Base-by-base conservation (phyloP, 2,797 vertebrate genomes). In the Pangasius djambal region DNA sequence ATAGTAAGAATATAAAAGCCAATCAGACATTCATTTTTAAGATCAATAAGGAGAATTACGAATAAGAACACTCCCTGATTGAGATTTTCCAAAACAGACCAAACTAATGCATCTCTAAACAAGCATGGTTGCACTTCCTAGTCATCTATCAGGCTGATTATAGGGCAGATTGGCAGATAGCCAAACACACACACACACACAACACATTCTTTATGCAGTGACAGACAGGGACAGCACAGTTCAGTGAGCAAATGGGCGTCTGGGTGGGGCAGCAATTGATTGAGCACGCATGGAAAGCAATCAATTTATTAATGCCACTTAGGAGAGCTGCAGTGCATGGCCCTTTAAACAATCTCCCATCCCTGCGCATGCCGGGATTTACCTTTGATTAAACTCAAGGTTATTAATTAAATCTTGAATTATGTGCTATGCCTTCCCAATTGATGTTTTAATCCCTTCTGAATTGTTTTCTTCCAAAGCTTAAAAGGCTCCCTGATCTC, bases 261-360 rank as follows among this genome's bases (percentile, higher is more conserved):
- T 85, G 83, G 89, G 89, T 78, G 89, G 81, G 86, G 89, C 81
- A 34, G 72, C 70, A 78, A 89, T 87, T 87, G 86, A 89, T 85
- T 87, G 89, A 40, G 50, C 86, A 78, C 20, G 50, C 63, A 31
- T 69, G 81, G 83, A 89, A 87, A 87, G 81, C 86, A 87, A 89
- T 87, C 85, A 89, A 87, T 89, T 87, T 89, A 87, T 89, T 89
- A 89, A 89, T 87, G 89, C 72, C 86, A 89, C 72, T 87, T 89
- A 89, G 86, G 83, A 92, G 75, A 86, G 78, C 82, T 83, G 74
- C 44, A 88, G 88, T 40, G 84, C 72, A 72, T 85, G 79, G 28
- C 34, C 59, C 5, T 37, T 78, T 13, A 65, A 63, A 77, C 57
- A 75, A 85, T 40, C n/a, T 85, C 44, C 3, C 2, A 75, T 70